A percentile compares a stretch with the other conserved stretches of the same genome.
These are phyloP conservation scores for Anarhynchus alexandrinus DNA, from an alignment of 2,113 vertebrate species.

Conservation along the genomic window DNA sequence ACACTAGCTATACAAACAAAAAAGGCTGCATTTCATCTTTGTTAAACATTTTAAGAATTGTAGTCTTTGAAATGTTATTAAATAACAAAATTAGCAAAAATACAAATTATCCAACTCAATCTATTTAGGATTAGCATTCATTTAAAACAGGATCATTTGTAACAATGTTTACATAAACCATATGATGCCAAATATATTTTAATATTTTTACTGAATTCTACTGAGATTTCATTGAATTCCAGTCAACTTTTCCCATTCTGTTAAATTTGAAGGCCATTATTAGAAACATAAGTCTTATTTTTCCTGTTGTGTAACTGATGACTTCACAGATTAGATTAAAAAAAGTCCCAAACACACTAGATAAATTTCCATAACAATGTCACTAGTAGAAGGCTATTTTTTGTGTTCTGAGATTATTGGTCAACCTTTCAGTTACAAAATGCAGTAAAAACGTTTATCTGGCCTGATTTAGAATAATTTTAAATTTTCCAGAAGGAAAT, in stretches of 20 bases:
- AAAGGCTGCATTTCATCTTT: neutral
- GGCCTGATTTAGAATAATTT: neutral
- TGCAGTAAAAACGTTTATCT: neutral
- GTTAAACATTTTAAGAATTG: neutral
- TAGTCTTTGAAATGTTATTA: neutral
- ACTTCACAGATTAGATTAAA: neutral
- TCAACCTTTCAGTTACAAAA: neutral
- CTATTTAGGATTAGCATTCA: neutral
- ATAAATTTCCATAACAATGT: neutral
- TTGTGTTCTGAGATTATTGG: neutral
- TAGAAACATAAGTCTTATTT: neutral
- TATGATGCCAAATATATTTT: neutral
- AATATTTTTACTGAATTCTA: neutral
- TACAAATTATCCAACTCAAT: neutral
- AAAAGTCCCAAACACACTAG: neutral
- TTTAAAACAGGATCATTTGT: neutral
- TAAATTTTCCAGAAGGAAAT: neutral
- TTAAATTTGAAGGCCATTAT: neutral
- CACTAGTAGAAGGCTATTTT: neutral
- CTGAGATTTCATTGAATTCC: neutral
- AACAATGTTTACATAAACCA: neutral
- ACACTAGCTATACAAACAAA: neutral
- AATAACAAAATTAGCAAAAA: neutral
- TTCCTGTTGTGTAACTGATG: neutral
- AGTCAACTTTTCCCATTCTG: neutral